These are phyloP conservation scores for Aurelia aurita complex sp. Pacific DNA, from an alignment of 30 jellyfish, hydroid and myxozoan genomes.

Conservation along the genomic window DNA sequence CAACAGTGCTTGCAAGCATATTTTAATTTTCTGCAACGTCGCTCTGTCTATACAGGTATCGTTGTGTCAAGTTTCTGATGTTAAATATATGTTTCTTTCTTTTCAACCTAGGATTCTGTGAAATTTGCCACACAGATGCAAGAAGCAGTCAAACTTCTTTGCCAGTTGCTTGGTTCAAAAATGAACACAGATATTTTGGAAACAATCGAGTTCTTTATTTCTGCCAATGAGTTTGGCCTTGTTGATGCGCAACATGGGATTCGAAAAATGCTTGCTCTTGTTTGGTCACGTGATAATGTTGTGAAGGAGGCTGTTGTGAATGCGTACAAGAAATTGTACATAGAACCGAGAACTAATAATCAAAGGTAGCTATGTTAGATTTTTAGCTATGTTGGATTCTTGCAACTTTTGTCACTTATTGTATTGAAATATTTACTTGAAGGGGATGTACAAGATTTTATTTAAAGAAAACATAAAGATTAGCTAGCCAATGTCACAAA, in stretches of 20 bases:
- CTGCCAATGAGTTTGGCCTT: slow-evolving; percentile 91
- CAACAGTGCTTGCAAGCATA: too few relatives aligned
- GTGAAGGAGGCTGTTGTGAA: slow-evolving; percentile 88
- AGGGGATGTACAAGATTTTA: too few relatives aligned
- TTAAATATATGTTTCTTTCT: not conserved
- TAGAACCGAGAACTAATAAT: slow-evolving; percentile 63
- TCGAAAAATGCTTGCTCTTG: slow-evolving; percentile 86
- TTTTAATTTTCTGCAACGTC: too few relatives aligned
- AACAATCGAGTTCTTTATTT: slow-evolving; percentile 83
- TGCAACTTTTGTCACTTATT: too few relatives aligned
- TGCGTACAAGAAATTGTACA: slow-evolving; percentile 80
- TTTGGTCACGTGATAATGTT: slow-evolving; percentile 93
- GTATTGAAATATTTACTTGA: too few relatives aligned
- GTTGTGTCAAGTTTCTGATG: too few relatives aligned
- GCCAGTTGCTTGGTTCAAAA: slow-evolving; percentile 92
- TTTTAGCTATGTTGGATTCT: not conserved
- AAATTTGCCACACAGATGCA: slow-evolving; percentile 81
- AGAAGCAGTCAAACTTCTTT: slow-evolving; percentile 72
- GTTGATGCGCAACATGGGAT: slow-evolving; percentile 77
- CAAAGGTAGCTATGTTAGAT: slow-evolving; percentile 47
- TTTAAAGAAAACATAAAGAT: too few relatives aligned
- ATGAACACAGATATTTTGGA: slow-evolving; percentile 90
- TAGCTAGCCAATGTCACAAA: too few relatives aligned
- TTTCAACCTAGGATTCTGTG: slow-evolving; percentile 69
- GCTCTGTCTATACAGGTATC: too few relatives aligned